phyloP scores from a whole-genome alignment of 2,888 invertebrate species.

The Drosophila percnosoma region DNA sequence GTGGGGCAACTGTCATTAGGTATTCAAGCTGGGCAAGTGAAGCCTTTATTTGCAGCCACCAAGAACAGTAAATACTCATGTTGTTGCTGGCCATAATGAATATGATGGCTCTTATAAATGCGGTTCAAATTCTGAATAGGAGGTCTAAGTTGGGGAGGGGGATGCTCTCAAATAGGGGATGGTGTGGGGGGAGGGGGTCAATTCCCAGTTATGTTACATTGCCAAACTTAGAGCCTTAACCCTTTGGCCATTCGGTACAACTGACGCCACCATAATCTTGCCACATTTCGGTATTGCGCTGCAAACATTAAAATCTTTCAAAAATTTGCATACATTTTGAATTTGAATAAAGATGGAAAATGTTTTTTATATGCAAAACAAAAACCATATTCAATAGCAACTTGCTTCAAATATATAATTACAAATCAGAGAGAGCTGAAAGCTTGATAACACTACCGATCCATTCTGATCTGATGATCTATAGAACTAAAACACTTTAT shows the following conservation, averaged over 20 bases:
- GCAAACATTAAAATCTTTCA: slow-evolving; percentile 4
- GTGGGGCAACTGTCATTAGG: slow-evolving; percentile 37
- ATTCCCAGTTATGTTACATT: slow-evolving; percentile 20
- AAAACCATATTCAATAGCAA: not conserved
- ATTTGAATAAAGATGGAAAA: not conserved
- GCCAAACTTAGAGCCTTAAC: slow-evolving; percentile 19
- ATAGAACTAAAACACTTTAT: slow-evolving; percentile 1
- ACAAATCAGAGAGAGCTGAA: not conserved
- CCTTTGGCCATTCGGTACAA: slow-evolving; percentile 39
- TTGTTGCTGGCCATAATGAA: slow-evolving; percentile 57
- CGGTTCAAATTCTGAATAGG: slow-evolving; percentile 1
- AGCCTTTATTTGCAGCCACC: slow-evolving; percentile 42
- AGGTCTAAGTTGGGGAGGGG: not conserved
- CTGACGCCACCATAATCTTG: slow-evolving; percentile 48
- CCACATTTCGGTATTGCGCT: slow-evolving; percentile 22
- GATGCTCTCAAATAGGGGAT: slow-evolving; percentile 17
- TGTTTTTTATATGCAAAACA: slow-evolving; percentile 59
- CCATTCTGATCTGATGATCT: not conserved
- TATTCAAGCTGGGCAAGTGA: slow-evolving; percentile 59
- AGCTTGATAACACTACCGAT: not conserved
- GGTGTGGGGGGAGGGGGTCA: slow-evolving; percentile 2
- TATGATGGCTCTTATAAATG: slow-evolving; percentile 53
- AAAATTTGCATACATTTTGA: slow-evolving; percentile 28
- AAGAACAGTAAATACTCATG: slow-evolving; percentile 34
- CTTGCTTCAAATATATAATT: slow-evolving; percentile 2